Evolutionary conservation across 1,140 invertebrate species (phyloP), one percentile per base, ranked within the genome.

Genomic region (Aethina tumida): DNA sequence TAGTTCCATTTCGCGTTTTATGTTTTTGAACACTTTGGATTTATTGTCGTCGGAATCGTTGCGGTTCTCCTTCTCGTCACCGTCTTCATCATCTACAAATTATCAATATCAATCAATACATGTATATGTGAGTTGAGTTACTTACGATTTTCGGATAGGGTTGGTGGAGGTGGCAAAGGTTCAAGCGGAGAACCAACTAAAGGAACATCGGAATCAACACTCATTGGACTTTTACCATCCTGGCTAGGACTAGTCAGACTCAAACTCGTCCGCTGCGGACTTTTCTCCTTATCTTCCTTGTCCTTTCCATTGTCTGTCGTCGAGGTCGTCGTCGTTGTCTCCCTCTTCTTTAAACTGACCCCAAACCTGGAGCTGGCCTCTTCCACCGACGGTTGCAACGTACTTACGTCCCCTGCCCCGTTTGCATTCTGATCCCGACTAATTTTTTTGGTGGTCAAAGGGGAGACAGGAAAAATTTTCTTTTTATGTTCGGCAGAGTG

Each of bases 1-100:
- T 3, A 84, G 53, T 52, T 85, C 82, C 73, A 86, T 83, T 55
- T 88, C 83, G 51, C 87, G 87, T 68, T 75, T 71, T 35, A 62
- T 58, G 41, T 53, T 62, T 47, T 64, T 64, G 34, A 62, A 59
- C 41, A 63, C 43, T 53, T 63, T 60, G 19, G 56, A 54, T 45
- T 58, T 58, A 52, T 55, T 54, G 47, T 58, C 53, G 14, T 55
- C 50, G 2, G 33, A 19, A 4, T 17, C 14, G 19, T 9, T 8
- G 22, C 6, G 10, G 3, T 17, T 45, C 34, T 12, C 38, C 28
- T 30, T 45, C 39, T 41, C 25, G 17, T 5, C 31, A 13, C n/a
- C n/a, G 14, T 41, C 39, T 13, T 27, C 17, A 5, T 32, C 20
- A 27, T 42, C 37, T 41, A 34, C 13, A 24, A 44, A 10, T 24